Evolutionary conservation across 2,888 invertebrate genomes (phyloP).

Genomic region (Eremobia ochroleuca): DNA sequence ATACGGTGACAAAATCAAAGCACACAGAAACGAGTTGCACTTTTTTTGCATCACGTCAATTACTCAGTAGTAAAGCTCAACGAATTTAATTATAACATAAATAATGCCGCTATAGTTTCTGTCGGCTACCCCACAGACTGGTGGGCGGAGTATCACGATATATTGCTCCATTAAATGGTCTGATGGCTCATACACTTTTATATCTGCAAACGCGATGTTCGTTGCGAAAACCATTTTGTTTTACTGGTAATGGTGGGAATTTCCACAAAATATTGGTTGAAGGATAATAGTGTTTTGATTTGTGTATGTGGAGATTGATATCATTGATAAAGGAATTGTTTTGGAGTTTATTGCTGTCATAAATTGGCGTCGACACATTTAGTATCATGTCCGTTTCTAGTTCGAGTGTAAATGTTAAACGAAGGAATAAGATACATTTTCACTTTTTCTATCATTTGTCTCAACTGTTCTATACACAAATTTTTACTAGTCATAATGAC

Average conservation of each 20-base stretch:
- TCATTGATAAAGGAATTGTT: not conserved
- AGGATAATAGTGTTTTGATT: conserved; percentile 28
- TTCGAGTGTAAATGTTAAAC: not conserved
- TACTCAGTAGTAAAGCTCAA: not conserved
- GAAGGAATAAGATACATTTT: not conserved
- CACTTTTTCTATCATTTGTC: not conserved
- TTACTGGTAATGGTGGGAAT: conserved; percentile 41
- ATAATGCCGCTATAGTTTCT: conserved; percentile 6
- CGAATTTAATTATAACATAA: conserved; percentile 39
- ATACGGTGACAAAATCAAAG: not conserved
- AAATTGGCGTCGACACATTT: not conserved
- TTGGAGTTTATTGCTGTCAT: not conserved
- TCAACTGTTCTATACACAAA: not conserved
- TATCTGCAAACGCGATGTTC: conserved; percentile 39
- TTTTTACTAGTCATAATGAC: not conserved
- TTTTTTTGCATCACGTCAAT: conserved; percentile 18
- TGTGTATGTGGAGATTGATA: conserved; percentile 8
- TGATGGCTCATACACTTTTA: conserved; percentile 59
- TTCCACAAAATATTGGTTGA: conserved; percentile 11
- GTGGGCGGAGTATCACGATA: conserved; percentile 51
- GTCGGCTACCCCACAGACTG: conserved; percentile 25
- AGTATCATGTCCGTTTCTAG: not conserved
- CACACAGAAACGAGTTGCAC: not conserved
- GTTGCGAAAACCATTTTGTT: conserved; percentile 39
- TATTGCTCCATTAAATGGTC: conserved; percentile 60